Conservation (phyloP, 2,113 vertebrate genomes). For the Promerops cafer region DNA sequence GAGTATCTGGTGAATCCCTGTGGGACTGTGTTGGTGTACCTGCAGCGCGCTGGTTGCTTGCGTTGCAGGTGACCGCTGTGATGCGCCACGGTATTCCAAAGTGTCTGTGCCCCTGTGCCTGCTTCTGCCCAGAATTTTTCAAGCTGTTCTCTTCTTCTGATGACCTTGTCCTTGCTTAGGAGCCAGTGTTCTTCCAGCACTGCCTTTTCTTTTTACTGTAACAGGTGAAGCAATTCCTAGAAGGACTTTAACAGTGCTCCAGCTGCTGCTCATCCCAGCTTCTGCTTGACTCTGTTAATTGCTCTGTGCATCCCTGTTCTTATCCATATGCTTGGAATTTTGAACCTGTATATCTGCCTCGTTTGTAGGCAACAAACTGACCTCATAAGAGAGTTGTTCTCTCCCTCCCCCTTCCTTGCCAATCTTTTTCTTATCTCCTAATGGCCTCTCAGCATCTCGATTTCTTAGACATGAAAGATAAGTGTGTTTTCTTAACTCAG, state of each 20-base stretch:
- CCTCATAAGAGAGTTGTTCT: neutral
- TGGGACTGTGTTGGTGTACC: neutral
- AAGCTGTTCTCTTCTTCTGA: neutral
- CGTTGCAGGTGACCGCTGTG: neutral
- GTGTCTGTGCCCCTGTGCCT: neutral
- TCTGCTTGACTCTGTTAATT: constrained; percentile 48
- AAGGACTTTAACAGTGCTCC: constrained; percentile 32
- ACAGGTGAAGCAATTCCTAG: constrained; percentile 38
- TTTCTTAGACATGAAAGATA: neutral
- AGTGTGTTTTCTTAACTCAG: neutral
- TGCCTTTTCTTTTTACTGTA: neutral
- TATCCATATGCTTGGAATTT: constrained; percentile 46
- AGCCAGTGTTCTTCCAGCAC: neutral
- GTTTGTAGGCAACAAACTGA: neutral
- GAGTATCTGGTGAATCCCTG: neutral
- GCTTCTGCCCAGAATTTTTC: neutral
- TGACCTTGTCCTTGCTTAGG: constrained; percentile 24
- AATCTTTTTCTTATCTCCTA: neutral
- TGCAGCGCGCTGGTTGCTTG: neutral
- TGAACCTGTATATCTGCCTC: neutral
- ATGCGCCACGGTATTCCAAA: neutral
- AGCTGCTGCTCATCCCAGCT: constrained; percentile 19
- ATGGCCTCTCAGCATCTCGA: neutral
- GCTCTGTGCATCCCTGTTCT: constrained; percentile 45
- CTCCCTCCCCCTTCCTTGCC: neutral